Conservation (phyloP, 2,113 vertebrate genomes). For the Stigmatopora argus region DNA sequence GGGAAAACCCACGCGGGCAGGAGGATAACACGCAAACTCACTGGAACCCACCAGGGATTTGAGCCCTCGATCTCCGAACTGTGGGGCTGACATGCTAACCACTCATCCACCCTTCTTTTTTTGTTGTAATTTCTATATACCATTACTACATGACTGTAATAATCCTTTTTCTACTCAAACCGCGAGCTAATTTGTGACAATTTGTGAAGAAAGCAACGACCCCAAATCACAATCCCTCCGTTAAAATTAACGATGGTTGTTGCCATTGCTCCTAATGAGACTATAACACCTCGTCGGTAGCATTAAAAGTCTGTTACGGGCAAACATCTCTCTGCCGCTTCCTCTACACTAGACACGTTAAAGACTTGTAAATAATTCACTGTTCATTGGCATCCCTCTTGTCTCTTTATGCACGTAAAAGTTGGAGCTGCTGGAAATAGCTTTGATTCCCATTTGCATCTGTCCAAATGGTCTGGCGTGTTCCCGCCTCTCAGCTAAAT, state of each 20-base stretch:
- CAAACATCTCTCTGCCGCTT: slow-evolving; percentile 30
- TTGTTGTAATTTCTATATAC: no score
- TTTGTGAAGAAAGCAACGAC: background rate
- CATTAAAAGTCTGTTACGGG: background rate
- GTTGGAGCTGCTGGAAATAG: slow-evolving; percentile 23
- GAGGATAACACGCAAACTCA: no score
- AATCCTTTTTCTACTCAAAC: background rate
- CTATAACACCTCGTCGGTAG: background rate
- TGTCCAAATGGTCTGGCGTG: background rate
- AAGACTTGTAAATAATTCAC: slow-evolving; percentile 54
- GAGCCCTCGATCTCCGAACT: no score
- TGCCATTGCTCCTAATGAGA: background rate
- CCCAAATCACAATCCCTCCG: background rate
- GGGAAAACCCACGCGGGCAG: no score
- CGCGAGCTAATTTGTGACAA: background rate
- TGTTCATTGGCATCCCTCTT: slow-evolving; percentile 31
- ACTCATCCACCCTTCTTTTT: no score
- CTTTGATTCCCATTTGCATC: background rate
- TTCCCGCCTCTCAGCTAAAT: slow-evolving; percentile 9
- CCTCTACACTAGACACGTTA: slow-evolving; percentile 41
- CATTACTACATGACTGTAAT: background rate
- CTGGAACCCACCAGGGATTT: no score
- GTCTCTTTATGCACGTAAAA: slow-evolving; percentile 28
- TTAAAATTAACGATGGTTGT: background rate
- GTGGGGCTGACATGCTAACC: no score